These are phyloP conservation scores for Ctenopoma kingsleyae DNA, from an alignment of 2,797 vertebrate species.

Conservation along the genomic window DNA sequence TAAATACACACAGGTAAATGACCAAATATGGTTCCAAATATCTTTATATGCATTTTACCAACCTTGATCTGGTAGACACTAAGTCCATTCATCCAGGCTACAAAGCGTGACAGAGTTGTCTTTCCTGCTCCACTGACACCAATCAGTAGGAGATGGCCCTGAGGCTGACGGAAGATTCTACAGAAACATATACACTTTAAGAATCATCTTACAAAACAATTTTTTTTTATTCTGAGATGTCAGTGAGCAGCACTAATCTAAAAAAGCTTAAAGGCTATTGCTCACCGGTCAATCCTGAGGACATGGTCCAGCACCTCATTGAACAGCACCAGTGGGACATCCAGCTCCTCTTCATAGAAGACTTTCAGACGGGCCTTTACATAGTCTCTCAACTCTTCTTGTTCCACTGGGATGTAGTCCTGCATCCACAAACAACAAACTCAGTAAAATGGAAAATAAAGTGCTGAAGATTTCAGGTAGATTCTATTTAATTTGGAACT, in stretches of 20 bases:
- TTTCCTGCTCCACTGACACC: constrained; percentile 98
- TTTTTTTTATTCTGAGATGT: not conserved
- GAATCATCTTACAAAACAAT: not conserved
- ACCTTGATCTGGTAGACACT: constrained; percentile 99
- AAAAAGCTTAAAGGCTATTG: not conserved
- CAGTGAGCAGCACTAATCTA: not conserved
- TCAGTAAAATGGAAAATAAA: constrained; percentile 4
- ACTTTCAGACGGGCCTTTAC: constrained; percentile 98
- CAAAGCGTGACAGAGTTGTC: constrained; percentile 96
- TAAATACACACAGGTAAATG: not conserved
- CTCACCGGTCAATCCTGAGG: constrained; percentile 95
- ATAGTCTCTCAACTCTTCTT: constrained; percentile 97
- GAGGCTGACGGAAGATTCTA: constrained; percentile 99
- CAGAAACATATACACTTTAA: constrained; percentile 33
- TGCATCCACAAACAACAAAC: constrained; percentile 62
- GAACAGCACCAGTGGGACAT: constrained; percentile 97
- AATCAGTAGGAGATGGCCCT: constrained; percentile 97
- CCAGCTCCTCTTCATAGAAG: constrained; percentile 98
- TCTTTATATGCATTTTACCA: not conserved
- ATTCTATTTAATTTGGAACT: not conserved
- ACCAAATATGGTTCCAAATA: not conserved
- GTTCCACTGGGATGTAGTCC: constrained; percentile 99
- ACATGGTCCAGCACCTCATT: constrained; percentile 98
- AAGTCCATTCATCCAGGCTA: constrained; percentile 99
- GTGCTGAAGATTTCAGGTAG: not conserved